Evolutionary conservation across 2,797 vertebrate genomes (phyloP).

Genomic region (Rhadinocentrus ornatus): DNA sequence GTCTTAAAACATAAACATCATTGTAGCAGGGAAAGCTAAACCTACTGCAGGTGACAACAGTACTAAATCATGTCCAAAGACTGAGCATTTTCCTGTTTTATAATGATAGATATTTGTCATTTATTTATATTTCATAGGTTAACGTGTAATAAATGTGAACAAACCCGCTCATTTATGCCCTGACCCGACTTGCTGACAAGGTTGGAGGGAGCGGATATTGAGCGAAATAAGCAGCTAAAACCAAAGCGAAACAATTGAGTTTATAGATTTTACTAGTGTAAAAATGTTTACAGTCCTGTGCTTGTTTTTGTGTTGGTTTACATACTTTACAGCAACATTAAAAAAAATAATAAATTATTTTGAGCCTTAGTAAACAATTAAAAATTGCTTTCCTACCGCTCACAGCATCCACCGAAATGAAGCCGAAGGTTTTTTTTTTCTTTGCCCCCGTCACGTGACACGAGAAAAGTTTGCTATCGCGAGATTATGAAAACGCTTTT

Average conservation of each 20-base stretch:
- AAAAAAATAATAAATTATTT: not conserved
- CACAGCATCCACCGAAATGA: slow-evolving; percentile 41
- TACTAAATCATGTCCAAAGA: not conserved
- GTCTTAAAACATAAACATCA: not conserved
- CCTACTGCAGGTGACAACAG: not conserved
- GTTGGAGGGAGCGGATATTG: slow-evolving; percentile 32
- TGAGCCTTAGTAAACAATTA: slow-evolving; percentile 40
- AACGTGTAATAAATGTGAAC: slow-evolving; percentile 2
- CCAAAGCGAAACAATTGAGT: not conserved
- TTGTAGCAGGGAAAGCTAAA: not conserved
- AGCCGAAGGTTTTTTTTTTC: slow-evolving; percentile 13
- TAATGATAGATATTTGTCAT: no score
- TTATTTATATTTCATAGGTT: not conserved
- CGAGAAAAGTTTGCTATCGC: slow-evolving; percentile 21
- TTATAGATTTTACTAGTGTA: not conserved
- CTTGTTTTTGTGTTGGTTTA: fast-evolving
- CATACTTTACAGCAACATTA: not conserved
- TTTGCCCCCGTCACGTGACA: slow-evolving; percentile 63
- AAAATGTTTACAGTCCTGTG: not conserved
- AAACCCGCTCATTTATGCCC: slow-evolving; percentile 7
- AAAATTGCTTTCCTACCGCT: slow-evolving; percentile 57
- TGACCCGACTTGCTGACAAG: slow-evolving; percentile 14
- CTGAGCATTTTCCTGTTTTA: not conserved
- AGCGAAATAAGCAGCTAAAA: slow-evolving; percentile 14
- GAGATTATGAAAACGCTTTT: slow-evolving; percentile 29